Percentiles rank a stretch among this genome's conserved stretches.
Evolutionary conservation across 2,113 vertebrate genomes (phyloP).

Genomic region (Oxygymnocypris stewartii): DNA sequence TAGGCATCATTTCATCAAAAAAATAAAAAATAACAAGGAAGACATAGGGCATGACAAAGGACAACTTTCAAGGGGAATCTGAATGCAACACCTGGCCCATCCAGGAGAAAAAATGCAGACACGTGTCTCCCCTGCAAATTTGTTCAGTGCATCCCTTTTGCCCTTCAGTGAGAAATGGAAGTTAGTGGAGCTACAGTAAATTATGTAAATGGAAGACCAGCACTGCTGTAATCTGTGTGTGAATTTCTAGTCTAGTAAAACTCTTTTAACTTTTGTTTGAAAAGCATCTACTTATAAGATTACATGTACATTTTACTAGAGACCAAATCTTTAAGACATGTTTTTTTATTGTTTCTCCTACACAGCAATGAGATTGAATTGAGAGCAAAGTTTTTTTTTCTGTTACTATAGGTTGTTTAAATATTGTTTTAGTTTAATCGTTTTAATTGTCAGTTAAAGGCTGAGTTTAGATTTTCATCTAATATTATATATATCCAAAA

Average conservation of each 20-base stretch:
- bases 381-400: neutral
- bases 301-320: neutral
- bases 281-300: neutral
- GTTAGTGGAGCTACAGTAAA: slow-evolving; percentile 1
- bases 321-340: neutral
- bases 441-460: too few species aligned
- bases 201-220: neutral
- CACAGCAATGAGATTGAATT: neutral
- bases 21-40: slow-evolving; percentile 53
- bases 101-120: slow-evolving; percentile 32
- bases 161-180: slow-evolving; percentile 33
- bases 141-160: slow-evolving; percentile 31
- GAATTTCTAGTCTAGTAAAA: neutral
- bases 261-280: neutral
- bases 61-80: slow-evolving; percentile 69
- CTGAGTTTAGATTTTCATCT: too few species aligned
- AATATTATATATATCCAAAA: too few species aligned
- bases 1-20: slow-evolving; percentile 64
- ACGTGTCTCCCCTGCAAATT: slow-evolving; percentile 46
- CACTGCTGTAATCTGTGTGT: neutral
- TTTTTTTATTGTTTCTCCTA: neutral
- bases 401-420: too few species aligned
- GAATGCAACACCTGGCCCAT: slow-evolving; percentile 65
- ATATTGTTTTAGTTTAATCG: too few species aligned
- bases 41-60: slow-evolving; percentile 60